Conservation (phyloP, 2,797 vertebrate genomes). For the Myotis planiceps region DNA sequence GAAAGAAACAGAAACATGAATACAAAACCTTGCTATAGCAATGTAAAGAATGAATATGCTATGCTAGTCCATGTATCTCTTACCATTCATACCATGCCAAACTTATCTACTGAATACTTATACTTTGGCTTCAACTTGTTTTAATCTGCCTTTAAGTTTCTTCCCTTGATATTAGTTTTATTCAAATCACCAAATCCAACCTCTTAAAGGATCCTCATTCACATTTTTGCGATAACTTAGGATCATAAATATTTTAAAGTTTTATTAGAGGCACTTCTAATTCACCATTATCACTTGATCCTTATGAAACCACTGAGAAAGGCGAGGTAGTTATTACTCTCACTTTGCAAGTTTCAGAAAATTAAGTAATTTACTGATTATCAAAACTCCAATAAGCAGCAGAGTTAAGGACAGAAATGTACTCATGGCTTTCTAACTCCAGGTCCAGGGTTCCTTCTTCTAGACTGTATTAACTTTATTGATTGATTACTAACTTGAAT, state of each 20-base stretch:
- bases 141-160: neutral
- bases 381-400: neutral
- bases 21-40: neutral
- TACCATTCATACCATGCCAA: neutral
- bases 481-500: neutral
- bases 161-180: neutral
- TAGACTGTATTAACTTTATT: neutral
- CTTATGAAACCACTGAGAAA: neutral
- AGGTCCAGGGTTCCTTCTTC: neutral
- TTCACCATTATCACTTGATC: neutral
- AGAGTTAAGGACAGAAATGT: neutral
- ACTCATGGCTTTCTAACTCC: neutral
- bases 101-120: neutral
- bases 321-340: neutral
- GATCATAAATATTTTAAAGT: neutral
- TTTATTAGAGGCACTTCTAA: constrained; percentile 16
- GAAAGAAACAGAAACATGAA: neutral
- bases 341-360: constrained; percentile 21
- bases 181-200: constrained; percentile 18
- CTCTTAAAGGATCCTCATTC: neutral
- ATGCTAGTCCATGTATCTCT: neutral
- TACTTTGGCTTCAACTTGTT: neutral
- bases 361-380: constrained; percentile 4
- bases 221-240: neutral
- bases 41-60: neutral